Evolutionary conservation across 2,113 vertebrate genomes (phyloP).

Genomic region (Myrmecophaga tridactyla): DNA sequence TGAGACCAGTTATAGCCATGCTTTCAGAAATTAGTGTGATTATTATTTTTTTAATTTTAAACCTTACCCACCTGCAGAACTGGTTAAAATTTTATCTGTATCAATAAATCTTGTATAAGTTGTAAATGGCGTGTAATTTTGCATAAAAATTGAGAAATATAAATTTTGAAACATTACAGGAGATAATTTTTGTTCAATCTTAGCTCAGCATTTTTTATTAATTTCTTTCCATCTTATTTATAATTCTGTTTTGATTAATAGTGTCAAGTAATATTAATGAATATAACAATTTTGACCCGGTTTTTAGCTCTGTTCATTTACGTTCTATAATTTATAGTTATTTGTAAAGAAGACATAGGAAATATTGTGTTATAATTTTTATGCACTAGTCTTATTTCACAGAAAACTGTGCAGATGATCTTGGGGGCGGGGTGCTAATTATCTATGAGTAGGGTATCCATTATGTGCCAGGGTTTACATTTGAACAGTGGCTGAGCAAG

Average conservation of each 20-base stretch:
- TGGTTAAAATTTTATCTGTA: conserved; percentile 36
- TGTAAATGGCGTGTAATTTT: conserved; percentile 9
- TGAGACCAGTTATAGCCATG: background rate
- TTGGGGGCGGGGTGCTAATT: background rate
- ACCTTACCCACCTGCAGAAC: background rate
- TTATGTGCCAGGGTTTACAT: conserved; percentile 4
- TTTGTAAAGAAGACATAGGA: conserved; percentile 63
- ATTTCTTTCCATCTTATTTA: conserved; percentile 49
- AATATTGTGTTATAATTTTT: conserved; percentile 23
- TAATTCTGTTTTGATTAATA: conserved; percentile 61
- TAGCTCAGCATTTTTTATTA: conserved; percentile 31
- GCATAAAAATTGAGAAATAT: background rate
- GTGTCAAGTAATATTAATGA: conserved; percentile 66
- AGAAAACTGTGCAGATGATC: conserved; percentile 67
- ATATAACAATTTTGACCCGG: conserved; percentile 46
- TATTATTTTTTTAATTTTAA: background rate
- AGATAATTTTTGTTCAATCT: background rate
- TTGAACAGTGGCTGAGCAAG: background rate
- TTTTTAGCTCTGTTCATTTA: conserved; percentile 67
- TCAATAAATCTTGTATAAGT: background rate
- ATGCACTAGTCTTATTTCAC: conserved; percentile 63
- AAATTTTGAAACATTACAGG: conserved; percentile 16
- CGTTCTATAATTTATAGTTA: conserved; percentile 66
- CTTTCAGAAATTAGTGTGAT: background rate
- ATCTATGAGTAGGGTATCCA: background rate